Percentiles rank a stretch among this genome's conserved stretches.
Evolutionary conservation across 2,888 invertebrate genomes (phyloP).

Genomic region (Epistrophe eligans): DNA sequence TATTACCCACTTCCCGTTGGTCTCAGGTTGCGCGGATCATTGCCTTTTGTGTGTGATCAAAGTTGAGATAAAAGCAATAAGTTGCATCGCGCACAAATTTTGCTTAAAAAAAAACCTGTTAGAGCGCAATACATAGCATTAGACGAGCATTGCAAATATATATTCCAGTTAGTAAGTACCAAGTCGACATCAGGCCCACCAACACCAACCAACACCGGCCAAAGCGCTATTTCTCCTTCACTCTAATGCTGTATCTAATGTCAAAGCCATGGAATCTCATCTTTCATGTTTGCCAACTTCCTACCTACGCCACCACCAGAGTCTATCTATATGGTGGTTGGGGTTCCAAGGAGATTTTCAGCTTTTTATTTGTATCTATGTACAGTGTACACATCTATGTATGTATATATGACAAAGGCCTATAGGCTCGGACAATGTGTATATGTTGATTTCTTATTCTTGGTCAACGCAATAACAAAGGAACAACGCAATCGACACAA

Average conservation of each 20-base stretch:
- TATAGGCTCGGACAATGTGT: slow-evolving; percentile 1
- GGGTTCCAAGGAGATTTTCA: slow-evolving; percentile 50
- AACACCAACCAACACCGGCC: not conserved
- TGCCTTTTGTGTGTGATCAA: slow-evolving; percentile 70
- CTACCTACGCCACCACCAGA: slow-evolving; percentile 39
- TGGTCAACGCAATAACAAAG: slow-evolving; percentile 33
- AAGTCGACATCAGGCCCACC: slow-evolving; percentile 10
- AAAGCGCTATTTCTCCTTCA: slow-evolving; percentile 56
- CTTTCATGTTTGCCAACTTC: slow-evolving; percentile 74
- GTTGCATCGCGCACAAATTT: slow-evolving; percentile 41
- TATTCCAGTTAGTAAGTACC: slow-evolving; percentile 23
- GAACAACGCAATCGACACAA: slow-evolving; percentile 17
- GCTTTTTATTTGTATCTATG: too few relatives aligned
- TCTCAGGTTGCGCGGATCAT: slow-evolving; percentile 66
- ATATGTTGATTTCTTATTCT: slow-evolving; percentile 30
- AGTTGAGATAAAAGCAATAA: slow-evolving; percentile 57
- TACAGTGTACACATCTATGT: not conserved
- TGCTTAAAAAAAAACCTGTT: slow-evolving; percentile 60
- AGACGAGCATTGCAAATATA: slow-evolving; percentile 34
- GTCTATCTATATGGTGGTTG: not conserved
- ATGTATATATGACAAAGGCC: slow-evolving; percentile 30
- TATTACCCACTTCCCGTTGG: slow-evolving; percentile 56
- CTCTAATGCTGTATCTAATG: slow-evolving; percentile 70
- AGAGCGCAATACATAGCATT: slow-evolving; percentile 49
- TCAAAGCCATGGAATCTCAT: slow-evolving; percentile 76